Base-by-base conservation (phyloP, 2,113 vertebrate genomes). In the Rutilus rutilus region DNA sequence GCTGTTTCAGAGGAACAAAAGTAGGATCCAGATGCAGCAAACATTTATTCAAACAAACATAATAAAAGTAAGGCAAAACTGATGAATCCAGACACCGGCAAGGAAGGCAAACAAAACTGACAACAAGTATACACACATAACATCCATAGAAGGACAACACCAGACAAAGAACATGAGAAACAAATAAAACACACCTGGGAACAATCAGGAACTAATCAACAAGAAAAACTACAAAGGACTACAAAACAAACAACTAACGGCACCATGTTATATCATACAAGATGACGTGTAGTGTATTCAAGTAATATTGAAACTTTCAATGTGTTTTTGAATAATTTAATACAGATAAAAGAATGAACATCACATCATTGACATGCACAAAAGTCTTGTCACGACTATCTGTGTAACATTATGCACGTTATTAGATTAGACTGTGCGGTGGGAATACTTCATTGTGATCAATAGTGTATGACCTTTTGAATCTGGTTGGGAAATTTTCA, bases 381-480 rank as follows among this genome's bases (percentile, higher is more conserved):
- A 36, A 73, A 64, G 17, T 62, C 23, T 42, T 59, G 30, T 33
- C 33, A 33, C 33, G 33, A 33, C 33, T 33, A 33, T 33, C 33
- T 33, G 33, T 33, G 79, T 67, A 77, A 59, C 73, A 42, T 78
- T 84, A 78, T 65, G 62, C 73, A 78, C 50, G 65, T 73, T 71
- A 74, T 78, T 39, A 80, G 77, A 60, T 60, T 19, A 52, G 36
- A 45, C 9, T 73, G 60, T 69, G 82, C 7, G 64, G 11, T 39
- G 57, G 82, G 67, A 85, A 78, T 50, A 27, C 30, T 45, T 57
- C 54, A 25, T n/a, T 50, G 54, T 21, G 86, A 85, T 87, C 86
- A 75, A 87, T 87, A 81, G 42, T 36, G 8, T 42, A 19, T 87
- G 86, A 87, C 86, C 86, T 87, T 87, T 87, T 47, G 15, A 33